A percentile compares a stretch with the other conserved stretches of the same genome.
phyloP scores from a whole-genome alignment of 2,888 invertebrate genomes.

The Mythimna impura region DNA sequence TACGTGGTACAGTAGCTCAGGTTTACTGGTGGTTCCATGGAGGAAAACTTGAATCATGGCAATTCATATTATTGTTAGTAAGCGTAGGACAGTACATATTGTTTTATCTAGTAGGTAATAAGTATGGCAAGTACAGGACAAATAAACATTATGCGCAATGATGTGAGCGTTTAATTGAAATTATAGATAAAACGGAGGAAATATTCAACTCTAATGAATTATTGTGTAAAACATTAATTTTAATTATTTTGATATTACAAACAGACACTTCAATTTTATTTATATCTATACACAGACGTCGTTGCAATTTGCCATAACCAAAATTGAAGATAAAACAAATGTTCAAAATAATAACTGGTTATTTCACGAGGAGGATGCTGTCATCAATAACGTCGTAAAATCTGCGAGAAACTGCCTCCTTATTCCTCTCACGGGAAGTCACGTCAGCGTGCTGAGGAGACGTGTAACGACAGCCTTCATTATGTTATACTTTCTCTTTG shows the following conservation, averaged over 20 bases:
- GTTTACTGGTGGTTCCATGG: slow-evolving; percentile 5
- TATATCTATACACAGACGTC: no score
- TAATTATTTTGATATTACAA: no score
- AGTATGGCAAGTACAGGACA: neutral
- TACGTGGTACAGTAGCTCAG: slow-evolving; percentile 1
- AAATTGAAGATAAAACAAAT: neutral
- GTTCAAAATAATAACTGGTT: slow-evolving; percentile 8
- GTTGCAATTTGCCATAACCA: neutral
- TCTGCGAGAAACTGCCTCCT: slow-evolving; percentile 18
- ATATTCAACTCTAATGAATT: neutral
- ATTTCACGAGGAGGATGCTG: slow-evolving; percentile 21
- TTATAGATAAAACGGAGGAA: neutral
- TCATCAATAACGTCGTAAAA: slow-evolving; percentile 28
- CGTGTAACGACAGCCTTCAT: neutral
- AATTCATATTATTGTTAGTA: slow-evolving; percentile 19
- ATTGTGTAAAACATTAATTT: neutral
- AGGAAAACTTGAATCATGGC: slow-evolving; percentile 30
- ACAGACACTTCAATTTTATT: no score
- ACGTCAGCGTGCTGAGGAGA: slow-evolving; percentile 3
- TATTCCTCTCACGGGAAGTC: slow-evolving; percentile 2
- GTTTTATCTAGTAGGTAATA: neutral
- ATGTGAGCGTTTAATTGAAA: neutral
- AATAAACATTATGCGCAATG: neutral
- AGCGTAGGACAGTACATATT: neutral
- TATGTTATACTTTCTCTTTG: neutral